A percentile compares a stretch with the other conserved stretches of the same genome.
phyloP scores from a whole-genome alignment of 2,797 vertebrate genomes.

The Periophthalmus magnuspinnatus region DNA sequence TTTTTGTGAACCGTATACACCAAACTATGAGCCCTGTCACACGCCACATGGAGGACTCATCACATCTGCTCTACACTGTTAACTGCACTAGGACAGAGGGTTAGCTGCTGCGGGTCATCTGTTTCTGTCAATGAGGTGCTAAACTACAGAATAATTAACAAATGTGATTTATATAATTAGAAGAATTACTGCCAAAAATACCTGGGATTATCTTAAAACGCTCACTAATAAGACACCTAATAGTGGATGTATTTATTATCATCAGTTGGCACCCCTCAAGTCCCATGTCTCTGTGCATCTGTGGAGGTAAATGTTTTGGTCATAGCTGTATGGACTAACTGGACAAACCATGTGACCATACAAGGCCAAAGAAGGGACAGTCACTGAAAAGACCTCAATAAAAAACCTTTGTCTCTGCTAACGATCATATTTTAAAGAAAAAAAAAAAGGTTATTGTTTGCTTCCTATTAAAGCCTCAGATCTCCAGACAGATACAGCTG shows the following conservation, averaged over 20 bases:
- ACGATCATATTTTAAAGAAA: neutral
- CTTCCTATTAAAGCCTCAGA: conserved; percentile 33
- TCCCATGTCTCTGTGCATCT: neutral
- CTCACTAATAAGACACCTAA: neutral
- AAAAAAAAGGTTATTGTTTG: neutral
- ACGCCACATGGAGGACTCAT: conserved; percentile 21
- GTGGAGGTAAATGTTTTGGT: conserved; percentile 33
- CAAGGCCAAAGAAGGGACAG: conserved; percentile 25
- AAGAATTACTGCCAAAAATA: conserved; percentile 16
- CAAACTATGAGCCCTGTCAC: conserved; percentile 1
- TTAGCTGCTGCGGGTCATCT: conserved; percentile 29
- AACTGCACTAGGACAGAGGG: conserved; percentile 21
- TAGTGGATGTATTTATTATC: neutral
- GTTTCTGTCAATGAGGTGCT: conserved; percentile 38
- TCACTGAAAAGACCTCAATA: conserved; percentile 17
- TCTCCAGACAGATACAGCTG: conserved; percentile 30
- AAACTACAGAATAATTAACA: conserved; percentile 31
- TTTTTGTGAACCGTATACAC: conserved; percentile 30
- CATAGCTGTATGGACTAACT: conserved; percentile 17
- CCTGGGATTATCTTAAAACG: neutral
- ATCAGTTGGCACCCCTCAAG: conserved; percentile 2
- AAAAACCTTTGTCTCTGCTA: neutral
- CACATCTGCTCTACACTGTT: conserved; percentile 39
- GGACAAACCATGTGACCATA: conserved; percentile 17
- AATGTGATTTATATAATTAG: conserved; percentile 30